Conservation (phyloP, 2,888 invertebrate species). For the Agonopterix arenella region DNA sequence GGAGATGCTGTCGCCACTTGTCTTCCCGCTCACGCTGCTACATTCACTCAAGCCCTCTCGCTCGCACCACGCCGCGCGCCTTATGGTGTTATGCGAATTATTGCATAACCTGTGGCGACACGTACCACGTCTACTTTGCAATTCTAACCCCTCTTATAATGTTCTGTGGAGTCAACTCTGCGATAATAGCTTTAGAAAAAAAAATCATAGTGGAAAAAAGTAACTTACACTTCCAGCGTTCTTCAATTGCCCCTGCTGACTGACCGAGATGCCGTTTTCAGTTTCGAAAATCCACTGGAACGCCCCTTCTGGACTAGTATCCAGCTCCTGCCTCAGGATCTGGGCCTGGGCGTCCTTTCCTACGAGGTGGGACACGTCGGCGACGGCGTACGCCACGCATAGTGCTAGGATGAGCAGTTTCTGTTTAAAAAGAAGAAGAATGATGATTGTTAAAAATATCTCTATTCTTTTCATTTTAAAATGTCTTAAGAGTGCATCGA, state of each 20-base stretch:
- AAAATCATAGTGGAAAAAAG: not conserved
- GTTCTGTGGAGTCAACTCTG: too few relatives aligned
- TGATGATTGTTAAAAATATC: too few relatives aligned
- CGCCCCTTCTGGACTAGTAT: slow-evolving; percentile 62
- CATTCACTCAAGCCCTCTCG: too few relatives aligned
- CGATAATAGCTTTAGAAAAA: not conserved
- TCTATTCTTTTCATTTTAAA: too few relatives aligned
- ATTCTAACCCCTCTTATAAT: too few relatives aligned
- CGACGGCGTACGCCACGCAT: slow-evolving; percentile 28
- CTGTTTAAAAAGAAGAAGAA: slow-evolving; percentile 19
- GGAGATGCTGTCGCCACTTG: too few relatives aligned
- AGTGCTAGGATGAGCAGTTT: slow-evolving; percentile 32
- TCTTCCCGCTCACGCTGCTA: too few relatives aligned
- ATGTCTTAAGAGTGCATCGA: too few relatives aligned
- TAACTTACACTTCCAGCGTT: slow-evolving; percentile 47
- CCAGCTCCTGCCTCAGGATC: slow-evolving; percentile 43
- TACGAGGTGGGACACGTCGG: slow-evolving; percentile 56
- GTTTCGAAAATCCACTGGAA: slow-evolving; percentile 75
- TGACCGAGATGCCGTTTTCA: slow-evolving; percentile 74
- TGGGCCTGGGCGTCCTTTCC: slow-evolving; percentile 24
- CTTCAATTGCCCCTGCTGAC: slow-evolving; percentile 69
- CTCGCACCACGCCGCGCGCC: too few relatives aligned
- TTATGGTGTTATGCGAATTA: too few relatives aligned
- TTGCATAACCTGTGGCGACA: too few relatives aligned
- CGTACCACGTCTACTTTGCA: too few relatives aligned